Evolutionary conservation across 2,888 invertebrate species (phyloP), one percentile per base, ranked within the genome.

Genomic region (Acrobeloides nanus): DNA sequence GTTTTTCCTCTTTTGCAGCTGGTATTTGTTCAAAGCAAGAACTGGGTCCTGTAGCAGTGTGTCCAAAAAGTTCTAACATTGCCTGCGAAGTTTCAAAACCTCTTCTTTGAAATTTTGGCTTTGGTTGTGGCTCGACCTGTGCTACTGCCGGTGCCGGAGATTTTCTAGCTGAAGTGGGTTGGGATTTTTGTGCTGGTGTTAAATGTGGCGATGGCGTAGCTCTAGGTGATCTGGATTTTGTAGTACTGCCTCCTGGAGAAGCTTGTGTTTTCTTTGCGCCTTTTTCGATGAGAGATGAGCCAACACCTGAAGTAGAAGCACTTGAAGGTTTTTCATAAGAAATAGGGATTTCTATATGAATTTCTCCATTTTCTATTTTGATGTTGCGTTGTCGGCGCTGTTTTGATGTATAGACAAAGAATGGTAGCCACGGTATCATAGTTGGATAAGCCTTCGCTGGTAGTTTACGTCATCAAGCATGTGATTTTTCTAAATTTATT

Each of bases 401-500:
- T n/a, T n/a, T n/a, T n/a, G n/a, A n/a, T n/a, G n/a, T n/a, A n/a
- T n/a, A n/a, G n/a, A n/a, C n/a, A n/a, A 53, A 26, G 23, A 57
- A 59, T 10, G 49, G 49, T 32, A 53, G 41, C 57, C 57, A 53
- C 6, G 53, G 53, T 27, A 53, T 57, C 53, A 53, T 53, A n/a
- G n/a, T n/a, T n/a, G n/a, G n/a, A n/a, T n/a, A n/a, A n/a, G n/a
- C n/a, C n/a, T n/a, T n/a, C n/a, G n/a, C n/a, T n/a, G n/a, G n/a
- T n/a, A n/a, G n/a, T n/a, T n/a, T n/a, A n/a, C n/a, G n/a, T n/a
- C n/a, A n/a, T n/a, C n/a, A n/a, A n/a, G n/a, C n/a, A n/a, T n/a
- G n/a, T n/a, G n/a, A n/a, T n/a, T n/a, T n/a, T n/a, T n/a, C n/a
- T n/a, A n/a, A n/a, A n/a, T n/a, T n/a, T n/a, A n/a, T n/a, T n/a